Evolutionary conservation across 2,888 invertebrate species (phyloP).

Genomic region (Hofmannophila pseudospretella): DNA sequence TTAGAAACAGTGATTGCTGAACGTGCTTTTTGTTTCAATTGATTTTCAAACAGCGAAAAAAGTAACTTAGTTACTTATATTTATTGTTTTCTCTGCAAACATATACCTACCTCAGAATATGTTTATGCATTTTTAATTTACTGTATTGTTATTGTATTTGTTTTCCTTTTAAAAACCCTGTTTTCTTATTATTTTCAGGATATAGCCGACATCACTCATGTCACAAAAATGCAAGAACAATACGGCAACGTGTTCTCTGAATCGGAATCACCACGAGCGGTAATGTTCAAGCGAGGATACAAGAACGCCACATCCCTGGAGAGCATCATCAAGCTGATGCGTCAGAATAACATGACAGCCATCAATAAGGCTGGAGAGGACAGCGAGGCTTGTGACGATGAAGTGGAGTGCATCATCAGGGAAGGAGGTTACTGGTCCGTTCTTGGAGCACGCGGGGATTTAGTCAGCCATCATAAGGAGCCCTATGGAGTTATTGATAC

Average conservation of each 20-base stretch:
- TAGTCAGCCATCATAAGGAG: constrained; percentile 37
- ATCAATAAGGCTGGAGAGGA: constrained; percentile 37
- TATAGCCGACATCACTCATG: constrained; percentile 50
- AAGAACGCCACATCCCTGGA: constrained; percentile 58
- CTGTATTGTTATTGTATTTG: too few relatives aligned
- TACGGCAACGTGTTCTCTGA: constrained; percentile 57
- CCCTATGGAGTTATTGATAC: constrained; percentile 77
- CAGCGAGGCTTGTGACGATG: constrained; percentile 31
- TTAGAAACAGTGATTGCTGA: too few relatives aligned
- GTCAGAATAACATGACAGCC: constrained; percentile 56
- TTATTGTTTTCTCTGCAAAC: too few relatives aligned
- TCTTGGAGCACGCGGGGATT: constrained; percentile 58
- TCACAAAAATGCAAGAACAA: constrained; percentile 48
- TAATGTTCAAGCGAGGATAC: constrained; percentile 49
- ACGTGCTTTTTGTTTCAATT: too few relatives aligned
- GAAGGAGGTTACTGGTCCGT: constrained; percentile 50
- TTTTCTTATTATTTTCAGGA: constrained; percentile 39
- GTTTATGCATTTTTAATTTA: too few relatives aligned
- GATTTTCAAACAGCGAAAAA: too few relatives aligned
- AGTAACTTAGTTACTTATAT: too few relatives aligned
- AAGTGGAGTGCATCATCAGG: constrained; percentile 38
- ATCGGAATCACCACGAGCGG: constrained; percentile 51
- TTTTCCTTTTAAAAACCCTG: too few relatives aligned
- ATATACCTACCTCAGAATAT: too few relatives aligned
- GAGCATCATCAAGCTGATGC: constrained; percentile 57